phyloP scores from a whole-genome alignment of 2,113 vertebrate species.

The Marmota monax region DNA sequence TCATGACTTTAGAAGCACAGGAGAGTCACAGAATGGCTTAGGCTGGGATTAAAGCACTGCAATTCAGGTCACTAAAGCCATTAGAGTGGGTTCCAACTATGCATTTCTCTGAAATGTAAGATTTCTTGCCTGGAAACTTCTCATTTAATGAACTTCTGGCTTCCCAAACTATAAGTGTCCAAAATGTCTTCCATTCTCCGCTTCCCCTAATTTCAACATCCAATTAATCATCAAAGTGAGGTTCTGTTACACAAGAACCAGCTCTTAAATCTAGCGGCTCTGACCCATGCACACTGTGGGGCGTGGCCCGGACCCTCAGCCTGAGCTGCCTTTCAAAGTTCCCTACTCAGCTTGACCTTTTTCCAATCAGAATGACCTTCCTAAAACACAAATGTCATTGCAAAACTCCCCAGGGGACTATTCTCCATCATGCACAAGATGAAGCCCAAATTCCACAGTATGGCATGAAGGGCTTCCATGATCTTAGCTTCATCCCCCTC shows the following conservation, averaged over 20 bases:
- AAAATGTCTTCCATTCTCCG: neutral
- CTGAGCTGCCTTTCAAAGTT: neutral
- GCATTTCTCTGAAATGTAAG: neutral
- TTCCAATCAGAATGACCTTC: neutral
- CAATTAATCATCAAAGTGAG: neutral
- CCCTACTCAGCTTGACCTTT: neutral
- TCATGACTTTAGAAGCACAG: neutral
- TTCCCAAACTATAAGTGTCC: neutral
- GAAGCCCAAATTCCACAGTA: neutral
- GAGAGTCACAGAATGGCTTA: neutral
- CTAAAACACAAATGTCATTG: neutral
- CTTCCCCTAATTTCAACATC: neutral
- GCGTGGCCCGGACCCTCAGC: neutral
- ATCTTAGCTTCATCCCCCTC: neutral
- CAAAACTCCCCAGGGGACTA: neutral
- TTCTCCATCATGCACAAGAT: neutral
- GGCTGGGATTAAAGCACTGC: neutral
- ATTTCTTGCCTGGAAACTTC: neutral
- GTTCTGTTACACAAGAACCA: neutral
- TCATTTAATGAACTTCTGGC: neutral
- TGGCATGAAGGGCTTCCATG: neutral
- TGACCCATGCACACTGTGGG: accelerated
- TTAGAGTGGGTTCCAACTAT: neutral
- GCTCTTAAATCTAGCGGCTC: neutral
- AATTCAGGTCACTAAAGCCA: neutral